Evolutionary conservation across 2,113 vertebrate species (phyloP), one percentile per base, ranked within the genome.

Genomic region (Colistium nudipinnis): DNA sequence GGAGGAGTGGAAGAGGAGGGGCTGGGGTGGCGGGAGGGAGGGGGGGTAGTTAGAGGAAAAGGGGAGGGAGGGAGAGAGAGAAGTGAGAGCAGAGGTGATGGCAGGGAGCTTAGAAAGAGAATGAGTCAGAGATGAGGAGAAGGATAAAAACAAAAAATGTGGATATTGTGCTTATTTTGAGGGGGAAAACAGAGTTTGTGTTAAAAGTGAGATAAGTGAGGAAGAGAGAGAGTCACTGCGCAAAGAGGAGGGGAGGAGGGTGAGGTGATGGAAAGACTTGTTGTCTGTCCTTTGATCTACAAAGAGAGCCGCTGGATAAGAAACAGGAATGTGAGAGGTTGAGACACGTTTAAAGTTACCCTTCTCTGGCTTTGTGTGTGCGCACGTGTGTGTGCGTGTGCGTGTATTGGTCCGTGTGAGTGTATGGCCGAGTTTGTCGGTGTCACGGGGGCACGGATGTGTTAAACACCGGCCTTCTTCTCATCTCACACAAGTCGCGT

Each of bases 281-380:
- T 74, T 82, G 71, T 80, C 71, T 75, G 55, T 74, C 54, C 86
- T 91, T 91, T 54, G 83, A 91, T 91, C 87, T 89, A 71, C 78
- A 86, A 77, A 87, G 84, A 83, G 66, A 59, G 80, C 77, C 55
- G 78, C 66, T 19, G 82, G 76, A 76, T 90, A 76, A 89, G 70
- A 88, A 82, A 79, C 70, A 54, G 31, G 87, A 89, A 89, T 90
- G 85, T 79, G 86, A 88, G 77, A 86, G 82, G 86, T 85, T 86
- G 70, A 83, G 80, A 87, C 75, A 80, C 35, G 85, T 86, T 83
- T 81, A 75, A 71, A 87, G 78, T 88, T 83, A 83, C 80, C 74
- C 78, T 80, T 78, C 79, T 39, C 45, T 43, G 41, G 22, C 60
- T 52, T 0, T 60, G 12, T 45, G 64, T 69, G n/a, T 20, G 20